Evolutionary conservation across 2,888 invertebrate genomes (phyloP), one percentile per base, ranked within the genome.

Genomic region (Pterobdella sp.): DNA sequence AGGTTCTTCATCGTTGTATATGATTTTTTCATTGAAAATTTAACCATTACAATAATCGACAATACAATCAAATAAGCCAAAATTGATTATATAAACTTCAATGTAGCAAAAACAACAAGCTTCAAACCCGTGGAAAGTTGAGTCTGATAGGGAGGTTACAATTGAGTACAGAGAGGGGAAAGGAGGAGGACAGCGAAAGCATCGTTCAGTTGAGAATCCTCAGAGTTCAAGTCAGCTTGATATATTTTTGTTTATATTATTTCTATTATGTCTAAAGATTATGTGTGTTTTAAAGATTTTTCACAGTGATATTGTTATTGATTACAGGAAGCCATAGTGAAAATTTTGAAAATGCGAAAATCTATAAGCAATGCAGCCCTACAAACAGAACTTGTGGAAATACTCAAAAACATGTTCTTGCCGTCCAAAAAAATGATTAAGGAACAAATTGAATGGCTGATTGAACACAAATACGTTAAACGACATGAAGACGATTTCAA

Each of bases 351-450:
- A 86, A 97, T 94, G 93, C 88, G 98, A 76, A 97, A 97, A 84
- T 88, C 90, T 76, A 91, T 96, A 76, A 90, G 91, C 68, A 95
- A 96, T 84, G 93, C 92, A 70, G 92, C 94, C 78, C 86, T 99
- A 76, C 97, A 97, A 87, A 92, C 94, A 73, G 97, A 99, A 86
- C 87, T 98, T 74, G 91, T 98, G 29, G 97, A 98, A 85, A 95
- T 98, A 82, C 86, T 99, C 79, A 96, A 96, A 86, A 95, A 96
- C 83, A 96, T 98, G 95, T 99, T 98, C 87, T 87, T 97, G 81
- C 98, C 98, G 35, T 94, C 94, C 76, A 95, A 95, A 85, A 96
- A 97, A 85, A 93, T 98, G 91, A 97, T 99, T 80, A 98, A 99
- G 85, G 97, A 98, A 85, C 97, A 98, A 85, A 88, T 98, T 72